phyloP scores from a whole-genome alignment of 2,888 invertebrate genomes.

The Drosophila colorata region DNA sequence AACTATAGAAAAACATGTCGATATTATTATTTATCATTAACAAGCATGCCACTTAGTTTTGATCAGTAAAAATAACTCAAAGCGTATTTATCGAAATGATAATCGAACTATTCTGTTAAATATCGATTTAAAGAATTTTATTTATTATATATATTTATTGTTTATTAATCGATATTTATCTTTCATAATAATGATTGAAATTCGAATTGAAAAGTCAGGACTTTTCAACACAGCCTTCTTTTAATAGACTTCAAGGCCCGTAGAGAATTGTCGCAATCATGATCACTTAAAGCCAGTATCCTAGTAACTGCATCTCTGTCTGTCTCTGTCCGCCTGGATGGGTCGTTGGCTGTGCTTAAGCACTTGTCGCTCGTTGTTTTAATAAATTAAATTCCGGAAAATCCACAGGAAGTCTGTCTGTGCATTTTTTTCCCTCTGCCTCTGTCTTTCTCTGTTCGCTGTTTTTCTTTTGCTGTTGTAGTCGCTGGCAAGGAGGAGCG shows the following conservation, averaged over 20 bases:
- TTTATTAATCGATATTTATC: too few species aligned
- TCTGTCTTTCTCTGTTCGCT: conserved; percentile 7
- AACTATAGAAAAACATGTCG: too few species aligned
- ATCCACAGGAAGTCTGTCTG: conserved; percentile 85
- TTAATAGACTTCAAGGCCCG: background rate
- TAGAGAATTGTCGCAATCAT: conserved; percentile 5
- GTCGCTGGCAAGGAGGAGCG: background rate
- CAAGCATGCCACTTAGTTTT: too few species aligned
- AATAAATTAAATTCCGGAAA: conserved; percentile 85
- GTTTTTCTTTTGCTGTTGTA: conserved; percentile 29
- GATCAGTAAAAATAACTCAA: too few species aligned
- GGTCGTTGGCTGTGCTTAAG: conserved; percentile 29
- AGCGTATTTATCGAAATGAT: too few species aligned
- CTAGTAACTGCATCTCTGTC: background rate
- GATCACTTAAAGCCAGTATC: conserved; percentile 12
- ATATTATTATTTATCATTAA: too few species aligned
- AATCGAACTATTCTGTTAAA: too few species aligned
- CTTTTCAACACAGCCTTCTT: background rate
- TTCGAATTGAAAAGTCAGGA: too few species aligned
- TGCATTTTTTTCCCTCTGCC: conserved; percentile 43
- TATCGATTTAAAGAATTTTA: too few species aligned
- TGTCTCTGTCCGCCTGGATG: background rate
- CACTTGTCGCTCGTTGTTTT: conserved; percentile 79
- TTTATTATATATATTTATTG: too few species aligned
- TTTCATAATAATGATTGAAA: too few species aligned